Evolutionary conservation across 2,113 vertebrate genomes (phyloP).

Genomic region (Pelecanus crispus): DNA sequence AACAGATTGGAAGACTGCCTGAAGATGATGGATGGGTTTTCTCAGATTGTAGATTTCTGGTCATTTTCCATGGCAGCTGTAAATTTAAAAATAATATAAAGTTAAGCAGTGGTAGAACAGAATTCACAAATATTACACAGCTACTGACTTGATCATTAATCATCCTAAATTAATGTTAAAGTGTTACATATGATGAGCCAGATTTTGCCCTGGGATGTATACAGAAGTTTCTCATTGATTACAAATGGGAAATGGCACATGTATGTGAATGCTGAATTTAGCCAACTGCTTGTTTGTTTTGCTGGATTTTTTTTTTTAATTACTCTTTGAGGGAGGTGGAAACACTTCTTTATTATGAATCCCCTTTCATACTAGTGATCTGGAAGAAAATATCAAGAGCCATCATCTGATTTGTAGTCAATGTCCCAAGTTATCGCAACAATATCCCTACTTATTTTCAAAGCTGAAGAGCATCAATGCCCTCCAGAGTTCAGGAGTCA

Average conservation of each 20-base stretch:
- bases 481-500: background rate
- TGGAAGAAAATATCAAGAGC: background rate
- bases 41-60: constrained; percentile 82
- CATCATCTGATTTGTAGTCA: background rate
- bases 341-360: background rate
- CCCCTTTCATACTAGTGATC: background rate
- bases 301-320: background rate
- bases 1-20: constrained; percentile 64
- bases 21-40: constrained; percentile 81
- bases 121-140: constrained; percentile 13
- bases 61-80: constrained; percentile 85
- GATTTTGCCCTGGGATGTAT: background rate
- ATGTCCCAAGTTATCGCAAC: background rate
- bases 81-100: constrained; percentile 46
- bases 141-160: constrained; percentile 42
- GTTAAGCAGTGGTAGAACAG: constrained; percentile 35
- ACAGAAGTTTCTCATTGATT: constrained; percentile 33
- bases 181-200: constrained; percentile 9
- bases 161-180: constrained; percentile 42
- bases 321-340: background rate
- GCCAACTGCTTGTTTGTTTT: background rate
- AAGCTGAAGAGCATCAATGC: background rate
- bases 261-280: background rate
- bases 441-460: background rate
- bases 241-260: background rate